Evolutionary conservation across 1,140 invertebrate genomes (phyloP), one percentile per base, ranked within the genome.

Genomic region (Aphis gossypii): DNA sequence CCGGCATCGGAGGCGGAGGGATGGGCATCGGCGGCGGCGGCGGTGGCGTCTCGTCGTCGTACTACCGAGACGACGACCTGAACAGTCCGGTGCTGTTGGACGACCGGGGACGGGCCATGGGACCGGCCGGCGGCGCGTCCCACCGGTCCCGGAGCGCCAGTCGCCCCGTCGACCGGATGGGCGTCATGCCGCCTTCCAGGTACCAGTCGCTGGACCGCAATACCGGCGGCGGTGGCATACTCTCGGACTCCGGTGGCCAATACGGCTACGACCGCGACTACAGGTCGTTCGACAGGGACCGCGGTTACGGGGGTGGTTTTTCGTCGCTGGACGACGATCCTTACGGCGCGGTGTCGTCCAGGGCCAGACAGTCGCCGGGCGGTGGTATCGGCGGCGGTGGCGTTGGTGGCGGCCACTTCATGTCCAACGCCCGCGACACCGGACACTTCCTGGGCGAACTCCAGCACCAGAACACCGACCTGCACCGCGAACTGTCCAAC

Each of bases 401-500:
- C 23, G 89, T 87, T 35, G 94, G 93, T 25, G 89, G 89, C 0
- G 96, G 96, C 46, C 92, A 93, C 98, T 98, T 96, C 96, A 93
- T 93, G 93, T 92, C 90, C 83, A 91, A 94, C 86, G 82, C 91
- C 14, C 83, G 94, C 4, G 93, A 94, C 41, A 93, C 93, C 14
- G 95, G 96, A 25, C 95, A 96, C 51, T 98, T 98, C 96, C 96
- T 99, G 94, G 97, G 98, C 83, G 99, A 99, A 95, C 96, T 99
- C 76, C 98, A 99, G 96, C 97, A 98, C 94, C 98, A 99, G 96
- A 98, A 99, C 95, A 97, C 97, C 94, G 99, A 99, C 95, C 96
- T 99, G 94, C 98, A 99, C 95, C 96, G 98, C n/a, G 99, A 99
- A 95, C 97, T 99, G 95, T 98, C 97, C n/a, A 98, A 98, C 95